phyloP scores from a whole-genome alignment of 2,888 invertebrate genomes.

The Ypsolopha sequella region DNA sequence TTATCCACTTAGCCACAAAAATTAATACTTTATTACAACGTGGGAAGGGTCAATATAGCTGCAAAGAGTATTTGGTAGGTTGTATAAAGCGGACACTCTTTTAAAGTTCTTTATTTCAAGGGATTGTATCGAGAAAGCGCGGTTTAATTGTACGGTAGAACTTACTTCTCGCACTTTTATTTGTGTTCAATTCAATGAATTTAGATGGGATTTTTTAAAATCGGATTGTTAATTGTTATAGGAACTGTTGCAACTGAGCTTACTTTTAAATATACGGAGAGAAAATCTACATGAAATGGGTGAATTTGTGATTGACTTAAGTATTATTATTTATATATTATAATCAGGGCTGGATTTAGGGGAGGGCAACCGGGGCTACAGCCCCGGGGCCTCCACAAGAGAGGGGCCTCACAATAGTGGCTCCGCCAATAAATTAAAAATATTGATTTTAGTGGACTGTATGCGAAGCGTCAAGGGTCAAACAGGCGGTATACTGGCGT shows the following conservation, averaged over 20 bases:
- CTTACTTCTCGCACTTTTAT: conserved; percentile 42
- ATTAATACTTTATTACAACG: neutral
- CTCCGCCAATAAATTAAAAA: no score
- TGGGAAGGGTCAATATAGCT: neutral
- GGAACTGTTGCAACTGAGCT: conserved; percentile 3
- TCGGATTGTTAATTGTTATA: conserved; percentile 11
- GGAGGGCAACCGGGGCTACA: no score
- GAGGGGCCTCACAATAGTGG: no score
- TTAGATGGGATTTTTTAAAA: conserved; percentile 45
- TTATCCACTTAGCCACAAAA: neutral
- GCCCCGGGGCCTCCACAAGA: no score
- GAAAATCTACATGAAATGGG: no score
- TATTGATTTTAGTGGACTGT: no score
- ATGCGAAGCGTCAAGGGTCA: no score
- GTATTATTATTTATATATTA: no score
- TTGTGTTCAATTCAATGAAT: conserved; percentile 52
- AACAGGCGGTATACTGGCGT: no score
- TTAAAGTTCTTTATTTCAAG: conserved; percentile 63
- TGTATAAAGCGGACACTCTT: conserved; percentile 52
- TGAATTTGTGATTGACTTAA: no score
- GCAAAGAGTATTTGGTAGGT: conserved; percentile 8
- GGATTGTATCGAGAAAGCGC: conserved; percentile 60
- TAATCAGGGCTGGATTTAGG: no score
- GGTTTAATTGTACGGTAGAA: conserved; percentile 62
- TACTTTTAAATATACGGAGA: no score